These are phyloP conservation scores for Drosophila kambysellisi DNA, from an alignment of 2,888 invertebrate species.

Conservation along the genomic window DNA sequence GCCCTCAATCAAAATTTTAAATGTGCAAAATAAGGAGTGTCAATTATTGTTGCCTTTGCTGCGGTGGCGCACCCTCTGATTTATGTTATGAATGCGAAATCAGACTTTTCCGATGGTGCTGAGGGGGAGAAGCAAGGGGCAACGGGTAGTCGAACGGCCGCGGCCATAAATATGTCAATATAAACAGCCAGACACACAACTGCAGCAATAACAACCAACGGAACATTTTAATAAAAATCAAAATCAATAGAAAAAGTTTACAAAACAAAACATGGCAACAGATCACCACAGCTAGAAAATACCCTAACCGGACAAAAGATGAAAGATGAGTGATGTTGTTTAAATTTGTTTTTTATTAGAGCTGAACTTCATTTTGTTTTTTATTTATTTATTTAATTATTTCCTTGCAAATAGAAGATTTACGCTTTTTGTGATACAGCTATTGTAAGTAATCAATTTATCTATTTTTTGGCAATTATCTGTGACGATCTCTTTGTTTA, in stretches of 20 bases:
- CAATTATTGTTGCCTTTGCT: constrained; percentile 39
- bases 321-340: background rate
- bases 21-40: constrained; percentile 70
- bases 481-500: background rate
- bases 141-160: constrained; percentile 33
- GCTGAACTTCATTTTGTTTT: background rate
- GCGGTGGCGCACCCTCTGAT: constrained; percentile 70
- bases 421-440: background rate
- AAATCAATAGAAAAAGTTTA: constrained; percentile 64
- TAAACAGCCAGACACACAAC: constrained; percentile 63
- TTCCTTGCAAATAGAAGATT: background rate
- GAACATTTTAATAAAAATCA: constrained; percentile 81
- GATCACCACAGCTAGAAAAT: constrained; percentile 4
- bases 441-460: background rate
- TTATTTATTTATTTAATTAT: background rate
- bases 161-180: constrained; percentile 80
- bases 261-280: constrained; percentile 2
- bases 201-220: constrained; percentile 59
- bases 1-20: constrained; percentile 46
- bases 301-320: constrained; percentile 12
- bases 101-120: constrained; percentile 24
- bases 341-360: background rate
- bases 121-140: background rate
- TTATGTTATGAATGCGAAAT: constrained; percentile 67
- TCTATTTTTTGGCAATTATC: background rate